These are phyloP conservation scores for Drosophila yakuba DNA, from an alignment of 1,140 invertebrate species.

Conservation along the genomic window DNA sequence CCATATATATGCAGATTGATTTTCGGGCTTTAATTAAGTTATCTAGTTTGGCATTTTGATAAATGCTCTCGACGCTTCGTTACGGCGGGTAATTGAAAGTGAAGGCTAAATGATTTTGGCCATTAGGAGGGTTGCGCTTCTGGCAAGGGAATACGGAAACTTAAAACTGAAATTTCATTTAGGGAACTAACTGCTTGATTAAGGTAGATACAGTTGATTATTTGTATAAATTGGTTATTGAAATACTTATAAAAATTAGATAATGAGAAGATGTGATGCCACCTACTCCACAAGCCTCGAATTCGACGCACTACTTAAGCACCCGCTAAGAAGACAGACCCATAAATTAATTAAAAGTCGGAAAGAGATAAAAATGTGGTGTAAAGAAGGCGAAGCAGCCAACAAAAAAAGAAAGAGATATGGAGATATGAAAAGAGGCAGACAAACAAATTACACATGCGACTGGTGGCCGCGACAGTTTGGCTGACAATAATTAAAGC, in stretches of 20 bases:
- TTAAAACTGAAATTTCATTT: neutral
- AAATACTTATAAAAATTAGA: neutral
- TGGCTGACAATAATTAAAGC: conserved; percentile 77
- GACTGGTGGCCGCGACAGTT: conserved; percentile 54
- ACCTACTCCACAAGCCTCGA: neutral
- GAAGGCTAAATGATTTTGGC: conserved; percentile 52
- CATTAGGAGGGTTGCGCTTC: conserved; percentile 32
- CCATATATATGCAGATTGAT: conserved; percentile 73
- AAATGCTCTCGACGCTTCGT: conserved; percentile 48
- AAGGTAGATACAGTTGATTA: neutral
- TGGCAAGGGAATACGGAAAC: neutral
- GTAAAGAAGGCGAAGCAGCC: conserved; percentile 23
- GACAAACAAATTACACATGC: conserved; percentile 46
- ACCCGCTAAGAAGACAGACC: conserved; percentile 35
- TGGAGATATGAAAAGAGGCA: conserved; percentile 8
- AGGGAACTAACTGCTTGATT: neutral
- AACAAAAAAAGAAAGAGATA: neutral
- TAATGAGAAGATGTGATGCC: conserved; percentile 12
- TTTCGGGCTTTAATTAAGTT: conserved; percentile 70
- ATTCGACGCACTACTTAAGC: conserved; percentile 57
- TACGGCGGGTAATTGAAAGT: conserved; percentile 45
- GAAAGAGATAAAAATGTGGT: conserved; percentile 72
- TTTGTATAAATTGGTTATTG: no score
- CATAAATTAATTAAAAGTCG: conserved; percentile 82
- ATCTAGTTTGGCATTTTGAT: conserved; percentile 59